phyloP scores from a whole-genome alignment of 2,113 vertebrate genomes.

The Salvelinus alpinus region DNA sequence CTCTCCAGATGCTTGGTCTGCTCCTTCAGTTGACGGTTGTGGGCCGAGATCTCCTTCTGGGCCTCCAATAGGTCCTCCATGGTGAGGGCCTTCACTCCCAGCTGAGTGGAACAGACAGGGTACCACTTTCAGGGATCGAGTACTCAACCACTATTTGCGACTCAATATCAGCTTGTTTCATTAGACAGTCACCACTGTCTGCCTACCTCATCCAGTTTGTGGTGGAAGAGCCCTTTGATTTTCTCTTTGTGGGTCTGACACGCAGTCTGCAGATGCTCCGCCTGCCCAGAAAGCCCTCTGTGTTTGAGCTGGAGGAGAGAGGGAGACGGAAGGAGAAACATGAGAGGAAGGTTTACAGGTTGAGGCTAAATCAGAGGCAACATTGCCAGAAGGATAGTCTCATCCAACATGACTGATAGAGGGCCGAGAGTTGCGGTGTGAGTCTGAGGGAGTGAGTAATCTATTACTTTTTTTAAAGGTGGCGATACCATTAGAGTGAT shows the following conservation, averaged over 20 bases:
- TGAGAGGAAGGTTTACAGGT: neutral
- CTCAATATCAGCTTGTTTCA: neutral
- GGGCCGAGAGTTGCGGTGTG: neutral
- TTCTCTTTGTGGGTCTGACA: conserved; percentile 93
- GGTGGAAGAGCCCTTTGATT: conserved; percentile 91
- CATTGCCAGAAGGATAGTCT: neutral
- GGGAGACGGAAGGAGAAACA: neutral
- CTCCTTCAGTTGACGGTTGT: conserved; percentile 93
- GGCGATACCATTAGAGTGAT: too few species aligned
- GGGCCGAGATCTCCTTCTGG: conserved; percentile 95
- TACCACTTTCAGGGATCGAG: neutral
- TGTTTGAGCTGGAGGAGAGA: conserved; percentile 82
- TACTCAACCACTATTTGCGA: neutral
- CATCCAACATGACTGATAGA: neutral
- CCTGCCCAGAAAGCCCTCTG: conserved; percentile 84
- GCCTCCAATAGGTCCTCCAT: conserved; percentile 95
- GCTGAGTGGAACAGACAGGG: conserved; percentile 58
- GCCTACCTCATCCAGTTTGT: conserved; percentile 92
- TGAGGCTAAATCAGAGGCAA: neutral
- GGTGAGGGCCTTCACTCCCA: conserved; percentile 94
- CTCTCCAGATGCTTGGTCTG: conserved; percentile 93
- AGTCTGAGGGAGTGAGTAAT: too few species aligned
- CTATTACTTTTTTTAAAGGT: too few species aligned
- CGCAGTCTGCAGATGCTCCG: conserved; percentile 86
- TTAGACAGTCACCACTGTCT: neutral